A percentile compares a stretch with the other conserved stretches of the same genome.
These are phyloP conservation scores for Pseudotriccus pelzelni DNA, from an alignment of 2,797 vertebrate species.

Conservation along the genomic window DNA sequence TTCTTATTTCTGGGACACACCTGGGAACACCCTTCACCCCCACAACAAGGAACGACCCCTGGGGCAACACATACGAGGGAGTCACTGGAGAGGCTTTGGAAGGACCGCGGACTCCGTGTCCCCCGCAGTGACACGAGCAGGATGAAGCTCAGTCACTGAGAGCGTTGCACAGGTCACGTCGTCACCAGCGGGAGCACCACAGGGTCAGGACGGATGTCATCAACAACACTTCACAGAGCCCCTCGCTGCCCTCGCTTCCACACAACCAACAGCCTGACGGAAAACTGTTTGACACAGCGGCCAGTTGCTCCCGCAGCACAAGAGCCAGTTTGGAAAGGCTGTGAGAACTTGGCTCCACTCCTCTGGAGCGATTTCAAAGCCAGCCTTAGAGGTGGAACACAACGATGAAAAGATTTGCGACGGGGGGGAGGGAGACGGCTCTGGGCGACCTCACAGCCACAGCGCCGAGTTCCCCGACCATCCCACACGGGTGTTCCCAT, in stretches of 20 bases:
- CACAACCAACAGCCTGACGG: fast-evolving
- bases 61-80: fast-evolving
- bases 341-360: not conserved
- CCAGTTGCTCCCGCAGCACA: not conserved
- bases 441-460: not conserved
- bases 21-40: not conserved
- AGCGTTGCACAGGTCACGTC: fast-evolving
- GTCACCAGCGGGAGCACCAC: fast-evolving
- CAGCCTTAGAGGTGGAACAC: not conserved
- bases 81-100: not conserved
- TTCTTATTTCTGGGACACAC: fast-evolving
- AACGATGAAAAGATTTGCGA: not conserved
- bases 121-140: fast-evolving
- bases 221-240: fast-evolving
- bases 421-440: not conserved
- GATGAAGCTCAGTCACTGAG: not conserved
- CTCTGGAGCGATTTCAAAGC: not conserved
- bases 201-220: not conserved
- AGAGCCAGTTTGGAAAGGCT: not conserved
- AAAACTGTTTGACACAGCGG: not conserved
- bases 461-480: fast-evolving
- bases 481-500: not conserved
- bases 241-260: not conserved
- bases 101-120: fast-evolving
- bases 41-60: fast-evolving